A percentile compares a stretch with the other conserved stretches of the same genome.
Evolutionary conservation across 2,113 vertebrate genomes (phyloP).

Genomic region (Dasyornis broadbenti): DNA sequence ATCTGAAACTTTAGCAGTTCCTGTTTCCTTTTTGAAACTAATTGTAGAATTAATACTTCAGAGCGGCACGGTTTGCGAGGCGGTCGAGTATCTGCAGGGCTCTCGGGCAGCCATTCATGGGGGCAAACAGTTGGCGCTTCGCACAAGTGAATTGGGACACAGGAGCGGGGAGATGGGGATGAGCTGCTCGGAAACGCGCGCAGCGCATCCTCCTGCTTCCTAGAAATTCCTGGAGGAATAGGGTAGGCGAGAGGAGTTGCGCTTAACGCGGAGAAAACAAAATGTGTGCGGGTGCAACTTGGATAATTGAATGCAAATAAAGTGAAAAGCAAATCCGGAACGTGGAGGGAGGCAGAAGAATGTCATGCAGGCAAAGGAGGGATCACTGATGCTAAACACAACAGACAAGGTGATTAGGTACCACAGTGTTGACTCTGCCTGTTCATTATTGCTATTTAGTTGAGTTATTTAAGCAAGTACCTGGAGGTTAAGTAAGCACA

Average conservation of each 20-base stretch:
- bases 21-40: conserved; percentile 61
- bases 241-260: rapidly evolving
- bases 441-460: conserved; percentile 71
- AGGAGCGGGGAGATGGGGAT: neutral
- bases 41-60: conserved; percentile 41
- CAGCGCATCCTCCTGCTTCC: neutral
- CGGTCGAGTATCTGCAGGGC: neutral
- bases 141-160: neutral
- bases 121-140: neutral
- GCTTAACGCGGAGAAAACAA: neutral
- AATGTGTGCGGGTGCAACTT: neutral
- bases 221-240: neutral
- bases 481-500: conserved; percentile 68
- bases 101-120: neutral
- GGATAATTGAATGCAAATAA: conserved; percentile 18
- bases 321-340: neutral
- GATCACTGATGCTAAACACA: conserved; percentile 67
- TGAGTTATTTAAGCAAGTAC: conserved; percentile 61
- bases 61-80: neutral
- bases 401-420: conserved; percentile 68
- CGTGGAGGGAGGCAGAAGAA: neutral
- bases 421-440: conserved; percentile 59
- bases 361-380: conserved; percentile 37
- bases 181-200: neutral
- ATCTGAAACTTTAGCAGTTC: conserved; percentile 58